These are phyloP conservation scores for Catonia carolina DNA, from an alignment of 2,888 invertebrate species.

Conservation along the genomic window DNA sequence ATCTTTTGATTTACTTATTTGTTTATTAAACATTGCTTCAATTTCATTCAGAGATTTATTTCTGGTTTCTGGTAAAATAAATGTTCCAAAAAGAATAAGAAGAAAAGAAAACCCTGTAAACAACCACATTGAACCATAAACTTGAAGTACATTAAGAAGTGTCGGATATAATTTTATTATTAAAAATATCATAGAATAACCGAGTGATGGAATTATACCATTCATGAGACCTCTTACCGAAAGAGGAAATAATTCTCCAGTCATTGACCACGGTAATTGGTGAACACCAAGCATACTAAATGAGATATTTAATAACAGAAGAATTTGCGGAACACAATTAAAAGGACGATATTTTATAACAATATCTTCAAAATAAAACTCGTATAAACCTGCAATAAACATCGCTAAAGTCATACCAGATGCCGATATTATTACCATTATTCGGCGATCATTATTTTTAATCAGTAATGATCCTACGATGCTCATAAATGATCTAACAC, in stretches of 20 bases:
- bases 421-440: slow-evolving; percentile 57
- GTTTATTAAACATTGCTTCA: too few relatives aligned
- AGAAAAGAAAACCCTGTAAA: too few relatives aligned
- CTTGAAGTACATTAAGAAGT: too few relatives aligned
- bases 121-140: too few relatives aligned
- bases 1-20: neutral
- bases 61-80: too few relatives aligned
- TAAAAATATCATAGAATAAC: slow-evolving; percentile 61
- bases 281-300: slow-evolving; percentile 68
- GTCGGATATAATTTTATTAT: slow-evolving; percentile 62
- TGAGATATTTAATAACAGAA: slow-evolving; percentile 60
- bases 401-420: slow-evolving; percentile 58
- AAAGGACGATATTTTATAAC: slow-evolving; percentile 36
- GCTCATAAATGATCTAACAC: slow-evolving; percentile 57
- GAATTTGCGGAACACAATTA: slow-evolving; percentile 49
- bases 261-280: slow-evolving; percentile 69
- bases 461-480: slow-evolving; percentile 60
- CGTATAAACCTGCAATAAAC: slow-evolving; percentile 40
- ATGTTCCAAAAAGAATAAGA: too few relatives aligned
- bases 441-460: slow-evolving; percentile 55
- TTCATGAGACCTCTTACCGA: slow-evolving; percentile 62
- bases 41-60: too few relatives aligned
- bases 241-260: slow-evolving; percentile 63
- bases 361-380: slow-evolving; percentile 34
- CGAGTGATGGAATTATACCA: slow-evolving; percentile 62